Base-by-base conservation (phyloP, 2,113 vertebrate species). In the Vidua macroura region DNA sequence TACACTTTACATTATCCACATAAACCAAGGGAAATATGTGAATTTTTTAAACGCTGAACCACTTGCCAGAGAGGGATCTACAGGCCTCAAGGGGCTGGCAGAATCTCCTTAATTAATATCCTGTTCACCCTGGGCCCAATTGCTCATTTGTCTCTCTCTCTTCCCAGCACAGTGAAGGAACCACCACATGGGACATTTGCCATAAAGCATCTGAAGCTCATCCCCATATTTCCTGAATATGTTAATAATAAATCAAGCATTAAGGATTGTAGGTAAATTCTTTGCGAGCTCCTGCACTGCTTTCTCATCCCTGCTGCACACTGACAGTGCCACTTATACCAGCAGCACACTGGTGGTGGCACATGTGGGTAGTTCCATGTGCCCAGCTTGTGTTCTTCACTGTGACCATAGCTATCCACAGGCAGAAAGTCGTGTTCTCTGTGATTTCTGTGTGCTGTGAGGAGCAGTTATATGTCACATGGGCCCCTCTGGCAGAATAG, bases 261-360 rank as follows among this genome's bases (percentile, higher is more conserved):
- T 83, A 76, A 49, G 20, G 30, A 72, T 43, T 19, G 46, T 19
- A 72, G 28, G 6, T 56, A 5, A 63, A 41, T 63, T 59, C 35
- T 66, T 41, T 77, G 25, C 20, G 66, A 46, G 7, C 19, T 79
- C 39, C 74, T 68, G 4, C 31, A 16, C 7, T 68, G 28, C 49
- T 69, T 79, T 68, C 49, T 49, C 23, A 62, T 37, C 25, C 18
- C 25, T 52, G 25, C 12, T 72, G 53, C 58, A 41, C 23, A 41
- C 24, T 46, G 22, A 16, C 8, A 7, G 10, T 44, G 52, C 27
- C 28, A 44, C 25, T 39, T 35, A 37, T 35, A 37, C 31, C n/a
- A 88, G 46, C 72, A 72, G 18, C 11, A 27, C 1, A 0, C 39
- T 46, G 62, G 6, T 14, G 60, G 33, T 1, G 5, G 35, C 43